phyloP scores from a whole-genome alignment of 2,797 vertebrate genomes.

The Mormyrops attenuatus region DNA sequence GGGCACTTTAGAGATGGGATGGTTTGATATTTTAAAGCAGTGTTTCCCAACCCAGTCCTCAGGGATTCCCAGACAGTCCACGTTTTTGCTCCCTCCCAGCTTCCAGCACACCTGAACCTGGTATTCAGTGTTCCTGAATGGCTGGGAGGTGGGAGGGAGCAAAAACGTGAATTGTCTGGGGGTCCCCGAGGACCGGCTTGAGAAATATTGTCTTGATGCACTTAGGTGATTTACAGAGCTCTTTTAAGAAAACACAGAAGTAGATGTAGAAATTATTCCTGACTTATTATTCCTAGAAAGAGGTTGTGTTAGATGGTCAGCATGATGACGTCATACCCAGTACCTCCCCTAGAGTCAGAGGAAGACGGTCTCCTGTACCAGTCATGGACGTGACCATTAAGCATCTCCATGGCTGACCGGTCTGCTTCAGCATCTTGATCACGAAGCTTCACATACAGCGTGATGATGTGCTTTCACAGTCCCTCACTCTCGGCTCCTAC shows the following conservation, averaged over 20 bases:
- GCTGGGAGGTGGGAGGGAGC: neutral
- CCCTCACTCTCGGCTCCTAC: neutral
- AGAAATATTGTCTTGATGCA: neutral
- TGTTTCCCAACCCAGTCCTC: neutral
- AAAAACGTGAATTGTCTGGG: neutral
- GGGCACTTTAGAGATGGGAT: neutral
- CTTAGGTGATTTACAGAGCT: neutral
- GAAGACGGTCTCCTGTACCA: neutral
- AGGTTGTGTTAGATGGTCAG: neutral
- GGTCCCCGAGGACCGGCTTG: neutral
- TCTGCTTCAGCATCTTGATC: neutral
- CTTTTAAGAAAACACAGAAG: neutral
- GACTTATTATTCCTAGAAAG: neutral
- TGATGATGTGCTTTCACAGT: neutral
- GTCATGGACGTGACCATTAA: neutral
- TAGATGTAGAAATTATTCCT: neutral
- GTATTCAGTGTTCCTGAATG: neutral
- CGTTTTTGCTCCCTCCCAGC: neutral
- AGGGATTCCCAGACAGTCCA: neutral
- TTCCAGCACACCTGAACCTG: neutral
- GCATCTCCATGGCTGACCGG: neutral
- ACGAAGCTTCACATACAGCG: neutral
- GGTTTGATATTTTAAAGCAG: neutral
- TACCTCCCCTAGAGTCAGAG: neutral
- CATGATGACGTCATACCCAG: neutral